Percentiles rank a stretch among this genome's conserved stretches.
phyloP scores from a whole-genome alignment of 2,888 invertebrate species.

The Criorhina ranunculi region DNA sequence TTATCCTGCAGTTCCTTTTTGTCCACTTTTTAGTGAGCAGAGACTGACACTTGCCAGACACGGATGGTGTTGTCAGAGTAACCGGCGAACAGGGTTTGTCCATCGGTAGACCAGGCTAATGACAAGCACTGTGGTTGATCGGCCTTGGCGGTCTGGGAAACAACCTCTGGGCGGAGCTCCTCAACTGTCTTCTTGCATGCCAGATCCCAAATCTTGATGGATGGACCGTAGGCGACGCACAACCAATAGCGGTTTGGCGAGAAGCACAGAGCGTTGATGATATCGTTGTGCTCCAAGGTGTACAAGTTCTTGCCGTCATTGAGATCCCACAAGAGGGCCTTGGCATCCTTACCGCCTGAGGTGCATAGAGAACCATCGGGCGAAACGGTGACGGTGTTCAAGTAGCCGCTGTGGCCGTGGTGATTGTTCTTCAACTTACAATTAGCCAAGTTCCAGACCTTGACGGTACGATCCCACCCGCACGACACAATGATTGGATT shows the following conservation, averaged over 20 bases:
- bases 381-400: conserved; percentile 99
- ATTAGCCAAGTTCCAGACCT: conserved; percentile 99
- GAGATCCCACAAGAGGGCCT: conserved; percentile 99
- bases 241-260: conserved; percentile 99
- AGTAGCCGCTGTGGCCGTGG: conserved; percentile 97
- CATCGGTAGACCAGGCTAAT: conserved; percentile 99
- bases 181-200: conserved; percentile 99
- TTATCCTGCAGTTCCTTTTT: conserved; percentile 13
- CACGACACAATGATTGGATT: conserved; percentile 99
- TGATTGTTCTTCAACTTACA: conserved; percentile 99
- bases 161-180: conserved; percentile 98
- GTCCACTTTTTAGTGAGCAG: conserved; percentile 87
- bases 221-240: conserved; percentile 99
- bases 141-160: conserved; percentile 90
- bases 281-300: conserved; percentile 98
- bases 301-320: conserved; percentile 99
- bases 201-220: conserved; percentile 99
- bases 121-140: conserved; percentile 98
- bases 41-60: conserved; percentile 98
- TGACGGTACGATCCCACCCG: conserved; percentile 99
- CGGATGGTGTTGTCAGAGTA: conserved; percentile 99
- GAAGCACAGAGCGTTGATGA: conserved; percentile 99
- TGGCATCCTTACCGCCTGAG: conserved; percentile 99
- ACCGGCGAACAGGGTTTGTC: conserved; percentile 99
- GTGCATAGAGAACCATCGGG: conserved; percentile 99